Evolutionary conservation across 2,797 vertebrate species (phyloP).

Genomic region (Leptodactylus fallax): DNA sequence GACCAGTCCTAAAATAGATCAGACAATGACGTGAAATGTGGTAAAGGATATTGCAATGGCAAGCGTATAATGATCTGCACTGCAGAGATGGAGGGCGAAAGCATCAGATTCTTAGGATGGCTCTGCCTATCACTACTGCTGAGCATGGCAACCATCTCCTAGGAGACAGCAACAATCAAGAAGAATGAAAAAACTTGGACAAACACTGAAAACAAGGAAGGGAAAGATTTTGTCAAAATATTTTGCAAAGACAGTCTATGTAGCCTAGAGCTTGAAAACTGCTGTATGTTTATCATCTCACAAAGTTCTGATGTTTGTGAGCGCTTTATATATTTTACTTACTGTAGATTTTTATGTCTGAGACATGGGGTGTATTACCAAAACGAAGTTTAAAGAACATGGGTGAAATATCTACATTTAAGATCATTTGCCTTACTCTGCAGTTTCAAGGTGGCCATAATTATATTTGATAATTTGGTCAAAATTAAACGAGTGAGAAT

Average conservation of each 20-base stretch:
- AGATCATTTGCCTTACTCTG: background rate
- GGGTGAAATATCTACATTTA: background rate
- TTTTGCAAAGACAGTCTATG: background rate
- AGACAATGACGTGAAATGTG: slow-evolving; percentile 55
- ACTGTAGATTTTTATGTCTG: background rate
- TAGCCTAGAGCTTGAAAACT: background rate
- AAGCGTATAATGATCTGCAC: slow-evolving; percentile 65
- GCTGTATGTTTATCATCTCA: background rate
- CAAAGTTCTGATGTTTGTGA: background rate
- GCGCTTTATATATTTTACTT: background rate
- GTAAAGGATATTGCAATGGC: slow-evolving; percentile 11
- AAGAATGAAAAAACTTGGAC: slow-evolving; percentile 56
- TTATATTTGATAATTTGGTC: too few species aligned
- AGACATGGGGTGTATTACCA: background rate
- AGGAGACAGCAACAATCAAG: slow-evolving; percentile 73
- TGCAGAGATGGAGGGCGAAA: slow-evolving; percentile 66
- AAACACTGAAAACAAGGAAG: background rate
- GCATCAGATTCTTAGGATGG: slow-evolving; percentile 71
- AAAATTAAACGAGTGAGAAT: too few species aligned
- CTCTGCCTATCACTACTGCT: slow-evolving; percentile 66
- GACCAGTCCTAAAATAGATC: slow-evolving; percentile 55
- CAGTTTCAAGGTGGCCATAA: too few species aligned
- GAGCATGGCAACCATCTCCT: slow-evolving; percentile 77
- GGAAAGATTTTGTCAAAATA: slow-evolving; percentile 1
- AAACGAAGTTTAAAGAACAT: background rate